Evolutionary conservation across 2,797 vertebrate genomes (phyloP), one percentile per base, ranked within the genome.

Genomic region (Eurystomus glaucurus): DNA sequence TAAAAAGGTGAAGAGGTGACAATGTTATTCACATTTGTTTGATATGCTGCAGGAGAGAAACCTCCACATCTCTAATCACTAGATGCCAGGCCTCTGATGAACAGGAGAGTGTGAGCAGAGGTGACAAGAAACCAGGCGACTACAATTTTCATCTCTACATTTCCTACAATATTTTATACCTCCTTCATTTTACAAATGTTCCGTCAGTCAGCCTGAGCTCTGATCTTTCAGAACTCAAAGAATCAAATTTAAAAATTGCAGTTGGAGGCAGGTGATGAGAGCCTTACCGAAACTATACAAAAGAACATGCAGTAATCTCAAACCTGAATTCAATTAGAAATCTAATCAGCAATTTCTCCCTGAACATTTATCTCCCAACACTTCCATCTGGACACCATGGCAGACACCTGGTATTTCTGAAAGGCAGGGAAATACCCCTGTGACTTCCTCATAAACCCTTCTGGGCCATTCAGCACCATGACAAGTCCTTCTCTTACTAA

Each of bases 271-370:
- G 46, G 18, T 46, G 46, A 55, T 51, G 28, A 89, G 23, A 76
- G 25, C 16, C 19, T 74, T 80, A 66, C 4, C 20, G 82, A 93
- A 92, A 71, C 19, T 39, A 25, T 15, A n/a, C 3, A 15, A 41
- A 72, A 86, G n/a, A 88, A 64, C 37, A 58, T 7, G 52, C 37
- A 57, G 57, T 51, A 37, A 77, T 50, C 37, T 92, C 69, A 94
- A 90, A 61, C 2, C 2, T 70, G 22, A 91, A 80, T 54, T 81
- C 71, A 75, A 76, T 65, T 58, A 58, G 35, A n/a, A 37, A 71
- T 20, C 39, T 84, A 39, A 66, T 55, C 50, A 50, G 6, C 2
- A 20, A 91, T 80, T 66, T 86, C 57, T 76, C 52, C 29, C 39
- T 41, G n/a, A 85, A 65, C n/a, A 37, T 11, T 61, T 76, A 12